Conservation (phyloP, 2,113 vertebrate genomes). For the Brienomyrus longianalis region DNA sequence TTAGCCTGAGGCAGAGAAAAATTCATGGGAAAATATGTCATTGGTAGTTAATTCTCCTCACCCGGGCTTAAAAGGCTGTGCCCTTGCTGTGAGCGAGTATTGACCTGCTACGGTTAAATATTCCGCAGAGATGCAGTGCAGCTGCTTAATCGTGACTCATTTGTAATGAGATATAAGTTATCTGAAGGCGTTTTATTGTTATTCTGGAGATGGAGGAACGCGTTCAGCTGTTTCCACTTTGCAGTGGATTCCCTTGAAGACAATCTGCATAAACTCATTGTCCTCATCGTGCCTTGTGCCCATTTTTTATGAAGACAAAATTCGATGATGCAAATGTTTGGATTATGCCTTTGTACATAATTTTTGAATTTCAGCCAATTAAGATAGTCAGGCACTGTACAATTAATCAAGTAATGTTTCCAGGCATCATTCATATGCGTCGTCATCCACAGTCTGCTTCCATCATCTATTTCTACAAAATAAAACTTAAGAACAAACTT, state of each 20-base stretch:
- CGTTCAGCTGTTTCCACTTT: neutral
- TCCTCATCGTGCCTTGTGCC: neutral
- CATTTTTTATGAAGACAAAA: neutral
- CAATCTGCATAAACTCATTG: neutral
- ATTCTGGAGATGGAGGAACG: neutral
- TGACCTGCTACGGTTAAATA: neutral
- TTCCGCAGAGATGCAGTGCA: neutral
- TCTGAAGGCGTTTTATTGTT: slow-evolving; percentile 15
- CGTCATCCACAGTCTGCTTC: neutral
- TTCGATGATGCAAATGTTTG: neutral
- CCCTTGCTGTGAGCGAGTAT: neutral
- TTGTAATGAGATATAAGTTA: neutral
- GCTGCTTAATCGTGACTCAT: neutral
- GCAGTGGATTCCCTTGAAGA: neutral
- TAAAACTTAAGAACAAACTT: neutral
- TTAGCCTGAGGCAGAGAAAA: neutral
- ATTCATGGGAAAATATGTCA: neutral
- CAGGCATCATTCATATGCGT: neutral
- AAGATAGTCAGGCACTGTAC: neutral
- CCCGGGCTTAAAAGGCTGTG: neutral
- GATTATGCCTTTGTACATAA: neutral
- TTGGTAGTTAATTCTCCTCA: slow-evolving; percentile 2
- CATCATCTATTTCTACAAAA: neutral
- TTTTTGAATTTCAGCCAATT: neutral
- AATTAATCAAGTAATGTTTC: neutral